These are phyloP conservation scores for Rhopalosiphum padi DNA, from an alignment of 1,140 invertebrate genomes.

Conservation along the genomic window DNA sequence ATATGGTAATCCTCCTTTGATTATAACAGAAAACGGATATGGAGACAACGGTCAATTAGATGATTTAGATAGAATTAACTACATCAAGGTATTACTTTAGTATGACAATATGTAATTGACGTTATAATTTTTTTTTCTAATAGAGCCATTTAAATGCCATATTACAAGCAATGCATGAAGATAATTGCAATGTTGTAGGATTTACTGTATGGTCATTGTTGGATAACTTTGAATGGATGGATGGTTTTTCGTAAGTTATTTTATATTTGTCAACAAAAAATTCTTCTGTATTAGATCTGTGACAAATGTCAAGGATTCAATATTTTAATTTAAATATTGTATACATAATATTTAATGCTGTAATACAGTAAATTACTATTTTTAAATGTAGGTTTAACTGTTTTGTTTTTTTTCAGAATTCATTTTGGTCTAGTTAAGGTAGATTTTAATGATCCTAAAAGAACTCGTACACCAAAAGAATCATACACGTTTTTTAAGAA, in stretches of 20 bases:
- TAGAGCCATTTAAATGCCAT: constrained; percentile 72
- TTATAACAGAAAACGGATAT: constrained; percentile 67
- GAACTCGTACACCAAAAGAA: constrained; percentile 73
- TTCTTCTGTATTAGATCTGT: not conserved
- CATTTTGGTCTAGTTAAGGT: constrained; percentile 80
- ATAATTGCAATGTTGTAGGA: constrained; percentile 71
- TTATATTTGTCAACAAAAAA: not conserved
- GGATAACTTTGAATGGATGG: constrained; percentile 82
- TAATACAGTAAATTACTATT: not conserved
- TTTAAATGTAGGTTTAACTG: not conserved
- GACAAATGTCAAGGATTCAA: no score
- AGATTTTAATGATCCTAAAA: constrained; percentile 73
- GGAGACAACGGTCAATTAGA: constrained; percentile 65
- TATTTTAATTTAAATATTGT: not conserved
- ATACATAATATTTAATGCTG: not conserved
- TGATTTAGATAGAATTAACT: constrained; percentile 68
- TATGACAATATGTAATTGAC: not conserved
- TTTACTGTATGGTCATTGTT: constrained; percentile 79
- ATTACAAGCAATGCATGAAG: constrained; percentile 71
- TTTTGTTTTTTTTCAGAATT: constrained; percentile 65
- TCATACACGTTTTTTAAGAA: constrained; percentile 71
- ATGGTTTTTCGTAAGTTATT: constrained; percentile 70
- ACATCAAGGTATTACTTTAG: constrained; percentile 64
- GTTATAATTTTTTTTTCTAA: not conserved
- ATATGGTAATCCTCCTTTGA: constrained; percentile 64